Base-by-base conservation (phyloP, 1,140 invertebrate genomes). In the Microplitis mediator region DNA sequence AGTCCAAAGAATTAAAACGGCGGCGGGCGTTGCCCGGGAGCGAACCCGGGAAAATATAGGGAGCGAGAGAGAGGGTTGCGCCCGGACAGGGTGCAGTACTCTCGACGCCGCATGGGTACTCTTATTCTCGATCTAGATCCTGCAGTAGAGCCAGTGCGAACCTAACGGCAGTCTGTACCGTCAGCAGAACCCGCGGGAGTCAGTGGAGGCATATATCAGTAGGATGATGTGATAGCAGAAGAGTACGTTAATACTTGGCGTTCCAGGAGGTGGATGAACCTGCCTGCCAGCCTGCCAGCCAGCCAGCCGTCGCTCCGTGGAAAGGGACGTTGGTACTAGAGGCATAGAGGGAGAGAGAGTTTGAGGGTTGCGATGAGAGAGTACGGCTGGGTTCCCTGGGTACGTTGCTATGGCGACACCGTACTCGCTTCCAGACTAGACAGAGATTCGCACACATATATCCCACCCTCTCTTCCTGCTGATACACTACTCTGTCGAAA, bases 311-410 rank as follows among this genome's bases (percentile, higher is more conserved):
- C 62, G 61, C 50, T 45, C 6, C 56, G 58, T 68, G 67, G 52
- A 70, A 72, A 63, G 69, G 68, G 74, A 39, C 23, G 23, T 23
- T 23, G 23, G 23, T 23, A 23, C 23, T 23, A 23, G 23, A 23
- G 23, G 23, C 23, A 23, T 23, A 23, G 23, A 23, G 23, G 23
- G 76, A 74, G 61, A 68, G 75, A 65, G 67, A 72, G 71, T 74
- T 69, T n/a, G 66, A 56, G 60, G 13, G 64, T 56, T 14, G 36
- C 16, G 31, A 45, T 16, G 60, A 52, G 66, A 54, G 45, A 23
- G 61, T 78, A 77, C 75, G 79, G 79, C 84, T 83, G 85, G 84
- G 83, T 85, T 86, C 85, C 83, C 85, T 86, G 85, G 86, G 83
- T 85, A 78, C 74, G 85, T 87, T 81, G 82, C 81, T 77, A 87